phyloP scores from a whole-genome alignment of 2,797 vertebrate genomes.

The Poecilia wingei region DNA sequence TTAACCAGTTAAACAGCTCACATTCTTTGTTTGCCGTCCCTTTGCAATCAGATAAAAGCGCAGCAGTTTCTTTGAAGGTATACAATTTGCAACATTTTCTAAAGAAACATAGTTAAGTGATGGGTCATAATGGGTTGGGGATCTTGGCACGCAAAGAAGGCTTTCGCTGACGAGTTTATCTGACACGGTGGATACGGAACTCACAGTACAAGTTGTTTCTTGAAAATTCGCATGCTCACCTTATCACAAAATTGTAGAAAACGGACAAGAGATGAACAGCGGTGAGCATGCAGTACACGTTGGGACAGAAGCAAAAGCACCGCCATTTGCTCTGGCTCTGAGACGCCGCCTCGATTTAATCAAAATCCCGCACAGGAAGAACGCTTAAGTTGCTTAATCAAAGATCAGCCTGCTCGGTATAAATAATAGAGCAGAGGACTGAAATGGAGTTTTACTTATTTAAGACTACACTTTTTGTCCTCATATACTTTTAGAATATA shows the following conservation, averaged over 20 bases:
- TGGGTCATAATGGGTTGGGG: slow-evolving; percentile 10
- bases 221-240: slow-evolving; percentile 41
- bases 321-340: slow-evolving; percentile 64
- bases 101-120: slow-evolving; percentile 6
- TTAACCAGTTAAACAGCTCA: slow-evolving; percentile 29
- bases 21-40: slow-evolving; percentile 4
- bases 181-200: slow-evolving; percentile 35
- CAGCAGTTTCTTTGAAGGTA: background rate
- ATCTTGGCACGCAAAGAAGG: background rate
- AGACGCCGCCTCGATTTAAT: slow-evolving; percentile 79
- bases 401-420: slow-evolving; percentile 82
- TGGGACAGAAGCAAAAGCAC: slow-evolving; percentile 32
- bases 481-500: slow-evolving; percentile 78
- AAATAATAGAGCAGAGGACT: slow-evolving; percentile 85
- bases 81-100: background rate
- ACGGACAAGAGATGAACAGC: background rate
- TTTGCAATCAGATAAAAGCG: background rate
- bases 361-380: slow-evolving; percentile 84
- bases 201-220: slow-evolving; percentile 33
- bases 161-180: slow-evolving; percentile 28
- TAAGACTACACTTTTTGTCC: slow-evolving; percentile 79
- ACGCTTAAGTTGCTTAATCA: slow-evolving; percentile 84
- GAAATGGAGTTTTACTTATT: slow-evolving; percentile 90
- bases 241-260: slow-evolving; percentile 9
- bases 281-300: slow-evolving; percentile 12